Base-by-base conservation (phyloP, 2,888 invertebrate genomes). In the Sinodicranocentrus sp. region DNA sequence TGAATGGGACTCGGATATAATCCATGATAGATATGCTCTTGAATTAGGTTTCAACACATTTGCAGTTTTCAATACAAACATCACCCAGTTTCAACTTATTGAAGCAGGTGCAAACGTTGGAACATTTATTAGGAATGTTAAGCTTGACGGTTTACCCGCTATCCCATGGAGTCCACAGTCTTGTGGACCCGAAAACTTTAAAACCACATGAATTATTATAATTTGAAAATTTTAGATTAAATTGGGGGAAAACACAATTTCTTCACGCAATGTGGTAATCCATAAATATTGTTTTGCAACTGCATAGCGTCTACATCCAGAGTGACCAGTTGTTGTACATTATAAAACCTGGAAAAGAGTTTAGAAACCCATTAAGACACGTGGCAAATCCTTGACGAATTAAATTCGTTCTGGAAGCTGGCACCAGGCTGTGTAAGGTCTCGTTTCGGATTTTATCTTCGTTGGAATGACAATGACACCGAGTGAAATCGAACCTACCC, bases 361-460 rank as follows among this genome's bases (percentile, higher is more conserved):
- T 85, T 85, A 78, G 83, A 79, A 85, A 76, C 73, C 83, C 82
- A 85, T 83, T 83, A 72, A 28, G 23, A 68, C 85, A 85, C 85
- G 85, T 85, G 85, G 48, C 79, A 73, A 71, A 68, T 28, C 75
- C 85, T 52, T 68, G 79, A 61, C 85, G 77, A 85, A 85, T 84
- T 65, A 28, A 61, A 82, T 82, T 82, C 26, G 83, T 71, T 77
- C 43, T 48, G 52, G 26, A 25, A 10, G 71, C 54, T 63, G 8
- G 57, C 57, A 33, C 33, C 10, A 10, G 3, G 33, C 33, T 6
- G n/a, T n/a, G n/a, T n/a, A n/a, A n/a, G n/a, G n/a, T n/a, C n/a
- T n/a, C n/a, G n/a, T n/a, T n/a, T n/a, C n/a, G n/a, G n/a, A n/a
- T n/a, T n/a, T n/a, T n/a, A n/a, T n/a, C 33, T 33, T 33, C 33